Conservation (phyloP, 2,797 vertebrate genomes). For the Acomys russatus region DNA sequence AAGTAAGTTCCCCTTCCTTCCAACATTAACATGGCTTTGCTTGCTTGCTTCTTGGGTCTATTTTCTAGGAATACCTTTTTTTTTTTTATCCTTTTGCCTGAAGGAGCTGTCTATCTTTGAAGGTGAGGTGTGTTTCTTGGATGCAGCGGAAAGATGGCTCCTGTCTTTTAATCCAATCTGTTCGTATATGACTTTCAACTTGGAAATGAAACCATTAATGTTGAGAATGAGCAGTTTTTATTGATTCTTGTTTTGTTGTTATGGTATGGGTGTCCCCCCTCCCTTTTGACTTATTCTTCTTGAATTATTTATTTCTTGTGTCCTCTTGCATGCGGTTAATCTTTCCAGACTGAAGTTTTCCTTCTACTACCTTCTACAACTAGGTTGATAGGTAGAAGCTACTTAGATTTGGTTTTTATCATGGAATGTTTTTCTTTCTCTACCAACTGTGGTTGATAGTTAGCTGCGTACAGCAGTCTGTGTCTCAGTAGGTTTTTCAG, state of each 20-base stretch:
- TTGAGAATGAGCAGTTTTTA: too few species aligned
- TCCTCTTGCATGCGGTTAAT: neutral
- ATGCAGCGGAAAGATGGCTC: too few species aligned
- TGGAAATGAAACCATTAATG: neutral
- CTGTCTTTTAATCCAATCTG: neutral
- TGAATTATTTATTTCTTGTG: neutral
- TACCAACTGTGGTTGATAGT: neutral
- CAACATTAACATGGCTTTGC: neutral
- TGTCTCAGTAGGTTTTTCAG: neutral
- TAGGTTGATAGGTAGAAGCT: too few species aligned
- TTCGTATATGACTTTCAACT: neutral
- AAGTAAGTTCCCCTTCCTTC: neutral
- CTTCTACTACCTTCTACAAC: too few species aligned
- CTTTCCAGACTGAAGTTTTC: too few species aligned
- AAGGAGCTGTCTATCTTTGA: neutral
- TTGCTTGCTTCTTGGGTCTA: neutral
- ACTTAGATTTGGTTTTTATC: too few species aligned
- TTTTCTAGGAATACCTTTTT: neutral
- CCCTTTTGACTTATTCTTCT: neutral
- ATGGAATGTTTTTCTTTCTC: neutral
- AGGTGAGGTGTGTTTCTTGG: neutral
- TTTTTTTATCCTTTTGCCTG: neutral
- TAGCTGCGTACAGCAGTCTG: neutral
- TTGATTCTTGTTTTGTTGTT: too few species aligned
- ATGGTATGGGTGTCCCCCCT: too few species aligned